Conservation (phyloP, 2,797 vertebrate species). For the Alfaro cultratus region DNA sequence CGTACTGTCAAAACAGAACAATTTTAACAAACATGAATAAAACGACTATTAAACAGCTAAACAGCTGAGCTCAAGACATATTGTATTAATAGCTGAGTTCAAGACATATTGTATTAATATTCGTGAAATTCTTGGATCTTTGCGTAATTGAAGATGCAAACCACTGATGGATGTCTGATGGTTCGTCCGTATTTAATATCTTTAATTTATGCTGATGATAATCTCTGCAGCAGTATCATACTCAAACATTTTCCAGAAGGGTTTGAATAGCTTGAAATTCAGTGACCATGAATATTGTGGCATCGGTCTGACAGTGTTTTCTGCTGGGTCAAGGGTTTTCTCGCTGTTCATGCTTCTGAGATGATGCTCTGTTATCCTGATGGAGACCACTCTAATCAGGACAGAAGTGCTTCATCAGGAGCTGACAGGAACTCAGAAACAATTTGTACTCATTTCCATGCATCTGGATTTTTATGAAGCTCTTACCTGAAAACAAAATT, state of each 20-base stretch:
- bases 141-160: background rate
- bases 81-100: background rate
- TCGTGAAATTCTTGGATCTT: background rate
- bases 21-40: no score
- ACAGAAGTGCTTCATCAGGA: constrained; percentile 31
- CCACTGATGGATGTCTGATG: background rate
- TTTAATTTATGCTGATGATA: constrained; percentile 43
- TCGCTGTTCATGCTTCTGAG: constrained; percentile 16
- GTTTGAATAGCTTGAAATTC: constrained; percentile 33
- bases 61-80: background rate
- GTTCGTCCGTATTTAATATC: constrained; percentile 1
- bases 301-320: constrained; percentile 17
- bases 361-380: constrained; percentile 15
- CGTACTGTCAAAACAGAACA: no score
- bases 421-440: constrained; percentile 43
- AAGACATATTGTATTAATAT: background rate
- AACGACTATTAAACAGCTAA: no score
- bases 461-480: constrained; percentile 11
- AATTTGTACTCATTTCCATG: constrained; percentile 54
- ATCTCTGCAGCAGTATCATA: constrained; percentile 22
- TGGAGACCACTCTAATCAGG: constrained; percentile 69
- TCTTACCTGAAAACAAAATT: background rate
- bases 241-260: constrained; percentile 24
- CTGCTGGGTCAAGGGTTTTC: constrained; percentile 40
- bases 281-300: constrained; percentile 4